Evolutionary conservation across 2,113 vertebrate species (phyloP), one percentile per base, ranked within the genome.

Genomic region (Corapipo altera): DNA sequence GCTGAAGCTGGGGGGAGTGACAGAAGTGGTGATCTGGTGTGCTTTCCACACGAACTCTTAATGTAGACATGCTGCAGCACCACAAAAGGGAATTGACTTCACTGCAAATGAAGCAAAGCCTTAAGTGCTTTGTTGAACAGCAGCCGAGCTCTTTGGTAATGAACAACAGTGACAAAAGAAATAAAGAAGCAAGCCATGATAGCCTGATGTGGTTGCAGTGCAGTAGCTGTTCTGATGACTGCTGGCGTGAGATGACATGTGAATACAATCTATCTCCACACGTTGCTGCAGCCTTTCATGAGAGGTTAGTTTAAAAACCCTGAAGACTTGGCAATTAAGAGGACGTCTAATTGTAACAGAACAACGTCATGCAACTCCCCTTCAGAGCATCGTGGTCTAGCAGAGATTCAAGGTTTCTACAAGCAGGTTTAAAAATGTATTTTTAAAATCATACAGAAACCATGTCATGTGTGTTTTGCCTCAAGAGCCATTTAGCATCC

Each of bases 91-190:
- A 93, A 93, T 62, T 73, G 81, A 85, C 88, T 96, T 64, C 67
- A 33, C 75, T 89, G 71, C 93, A 95, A 91, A 94, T 88, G 82
- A 93, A 94, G 85, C 71, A 93, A 85, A 72, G 89, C 78, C 81
- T 80, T 96, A 96, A 96, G 95, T 96, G 96, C 91, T 96, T 95
- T 96, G 93, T 79, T 97, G 94, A 96, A 95, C 91, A 95, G 91
- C 85, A 93, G 93, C 95, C 78, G 89, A 96, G 89, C 88, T 96
- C 78, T 94, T 96, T 83, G 93, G 74, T 96, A 95, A 94, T 94
- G 93, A 96, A 67, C 78, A 88, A 54, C 75, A 85, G 67, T 85
- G 93, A 94, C 93, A 96, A 88, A 96, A 95, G 80, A 93, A 91
- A 94, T 93, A 54, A 58, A 75, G 89, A 66, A 93, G 88, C 62